Percentiles rank a stretch among this genome's conserved stretches.
These are phyloP conservation scores for Cynodonichthys magdalenae DNA, from an alignment of 2,797 vertebrate species.

Conservation along the genomic window DNA sequence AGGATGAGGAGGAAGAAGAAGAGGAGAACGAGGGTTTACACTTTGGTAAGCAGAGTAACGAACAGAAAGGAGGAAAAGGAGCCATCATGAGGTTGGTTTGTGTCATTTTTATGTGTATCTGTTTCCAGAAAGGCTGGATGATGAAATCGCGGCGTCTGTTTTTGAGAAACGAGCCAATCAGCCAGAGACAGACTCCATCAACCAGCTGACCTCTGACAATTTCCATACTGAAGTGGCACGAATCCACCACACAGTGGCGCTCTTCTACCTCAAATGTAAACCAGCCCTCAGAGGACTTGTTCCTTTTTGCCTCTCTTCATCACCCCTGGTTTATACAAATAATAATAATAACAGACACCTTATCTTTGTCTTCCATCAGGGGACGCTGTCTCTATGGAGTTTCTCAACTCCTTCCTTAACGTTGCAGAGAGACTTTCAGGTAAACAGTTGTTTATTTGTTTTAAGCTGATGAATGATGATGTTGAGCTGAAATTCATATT, in stretches of 20 bases:
- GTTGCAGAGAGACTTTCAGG: conserved; percentile 86
- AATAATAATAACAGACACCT: neutral
- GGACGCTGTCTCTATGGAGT: conserved; percentile 88
- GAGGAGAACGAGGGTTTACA: conserved; percentile 44
- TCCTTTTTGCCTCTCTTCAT: too few relatives aligned
- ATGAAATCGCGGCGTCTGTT: conserved; percentile 88
- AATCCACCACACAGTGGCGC: conserved; percentile 76
- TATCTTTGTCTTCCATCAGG: conserved; percentile 77
- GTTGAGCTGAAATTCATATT: too few relatives aligned
- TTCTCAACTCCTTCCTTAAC: conserved; percentile 84
- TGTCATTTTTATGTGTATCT: conserved; percentile 3
- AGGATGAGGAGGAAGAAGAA: conserved; percentile 23
- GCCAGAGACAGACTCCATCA: conserved; percentile 78
- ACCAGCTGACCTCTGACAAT: conserved; percentile 84
- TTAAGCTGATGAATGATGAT: neutral
- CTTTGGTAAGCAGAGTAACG: conserved; percentile 50
- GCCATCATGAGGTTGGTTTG: too few relatives aligned
- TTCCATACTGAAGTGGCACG: conserved; percentile 76
- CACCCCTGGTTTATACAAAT: too few relatives aligned
- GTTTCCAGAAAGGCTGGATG: conserved; percentile 85
- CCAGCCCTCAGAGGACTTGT: too few relatives aligned
- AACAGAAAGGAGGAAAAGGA: neutral
- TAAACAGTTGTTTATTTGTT: conserved; percentile 56
- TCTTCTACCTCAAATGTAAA: conserved; percentile 94
- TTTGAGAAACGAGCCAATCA: conserved; percentile 80